Evolutionary conservation across 1,140 invertebrate species (phyloP).

Genomic region (Streblospio benedicti): DNA sequence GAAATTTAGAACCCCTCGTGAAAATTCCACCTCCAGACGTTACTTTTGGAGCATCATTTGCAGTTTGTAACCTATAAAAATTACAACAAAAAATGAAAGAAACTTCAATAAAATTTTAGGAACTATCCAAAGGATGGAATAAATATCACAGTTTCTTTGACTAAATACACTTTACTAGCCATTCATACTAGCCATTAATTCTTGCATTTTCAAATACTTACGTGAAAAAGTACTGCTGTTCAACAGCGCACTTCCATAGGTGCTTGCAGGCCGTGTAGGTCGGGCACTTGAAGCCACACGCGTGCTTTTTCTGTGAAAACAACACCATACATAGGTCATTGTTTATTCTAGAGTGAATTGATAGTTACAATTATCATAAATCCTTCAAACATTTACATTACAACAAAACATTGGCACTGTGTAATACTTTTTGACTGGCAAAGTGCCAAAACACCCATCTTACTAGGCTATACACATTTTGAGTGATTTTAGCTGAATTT

Average conservation of each 20-base stretch:
- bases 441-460: too few relatives aligned
- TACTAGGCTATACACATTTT: too few relatives aligned
- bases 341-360: too few relatives aligned
- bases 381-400: too few relatives aligned
- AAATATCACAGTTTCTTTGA: slow-evolving; percentile 5
- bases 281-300: slow-evolving; percentile 89
- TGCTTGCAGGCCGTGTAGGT: slow-evolving; percentile 81
- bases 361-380: too few relatives aligned
- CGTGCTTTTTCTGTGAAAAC: slow-evolving; percentile 82
- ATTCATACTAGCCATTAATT: neutral
- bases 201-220: slow-evolving; percentile 52
- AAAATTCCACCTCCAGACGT: slow-evolving; percentile 88
- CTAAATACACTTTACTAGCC: neutral
- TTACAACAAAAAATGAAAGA: slow-evolving; percentile 9
- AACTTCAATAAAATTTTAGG: slow-evolving; percentile 4
- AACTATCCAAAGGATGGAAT: neutral
- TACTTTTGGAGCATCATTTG: slow-evolving; percentile 72
- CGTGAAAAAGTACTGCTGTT: slow-evolving; percentile 96
- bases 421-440: neutral
- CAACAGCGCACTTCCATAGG: slow-evolving; percentile 90
- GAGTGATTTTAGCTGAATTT: too few relatives aligned
- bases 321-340: slow-evolving; percentile 17
- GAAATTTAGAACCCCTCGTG: slow-evolving; percentile 87
- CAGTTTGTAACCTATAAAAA: slow-evolving; percentile 65
- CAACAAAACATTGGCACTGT: neutral